Percentiles rank a stretch among this genome's conserved stretches.
Evolutionary conservation across 2,888 invertebrate species (phyloP).

Genomic region (Labia minor): DNA sequence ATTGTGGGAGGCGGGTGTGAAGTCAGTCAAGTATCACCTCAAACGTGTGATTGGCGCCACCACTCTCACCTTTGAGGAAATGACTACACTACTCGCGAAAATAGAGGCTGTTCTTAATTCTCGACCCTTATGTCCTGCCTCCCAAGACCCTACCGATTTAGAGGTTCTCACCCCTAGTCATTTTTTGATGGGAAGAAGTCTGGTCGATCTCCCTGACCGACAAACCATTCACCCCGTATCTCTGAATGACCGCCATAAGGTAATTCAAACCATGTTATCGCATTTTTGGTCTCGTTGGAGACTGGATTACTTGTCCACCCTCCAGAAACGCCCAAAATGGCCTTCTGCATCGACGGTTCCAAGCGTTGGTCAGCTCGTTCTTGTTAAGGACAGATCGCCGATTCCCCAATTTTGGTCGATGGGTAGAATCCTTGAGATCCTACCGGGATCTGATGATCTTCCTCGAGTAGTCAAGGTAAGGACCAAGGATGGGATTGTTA

Average conservation of each 20-base stretch:
- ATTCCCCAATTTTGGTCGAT: constrained; percentile 30
- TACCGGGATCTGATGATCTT: constrained; percentile 29
- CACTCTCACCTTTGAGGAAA: constrained; percentile 30
- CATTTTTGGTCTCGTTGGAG: constrained; percentile 27
- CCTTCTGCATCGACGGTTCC: constrained; percentile 20
- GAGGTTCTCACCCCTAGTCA: constrained; percentile 30
- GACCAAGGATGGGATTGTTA: constrained; percentile 24
- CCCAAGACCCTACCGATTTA: constrained; percentile 26
- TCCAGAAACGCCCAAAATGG: constrained; percentile 31
- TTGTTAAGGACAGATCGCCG: constrained; percentile 30
- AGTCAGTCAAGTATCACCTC: constrained; percentile 31
- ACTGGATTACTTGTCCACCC: constrained; percentile 28
- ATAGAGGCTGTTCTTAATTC: constrained; percentile 32
- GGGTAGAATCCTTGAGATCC: constrained; percentile 28
- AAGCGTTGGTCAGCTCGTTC: constrained; percentile 29
- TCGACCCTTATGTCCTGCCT: constrained; percentile 28
- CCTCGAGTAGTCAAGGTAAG: constrained; percentile 30
- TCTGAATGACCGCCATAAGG: constrained; percentile 23
- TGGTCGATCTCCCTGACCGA: constrained; percentile 25
- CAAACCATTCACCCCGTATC: constrained; percentile 21
- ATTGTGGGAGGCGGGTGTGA: constrained; percentile 33
- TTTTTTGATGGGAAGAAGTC: constrained; percentile 29
- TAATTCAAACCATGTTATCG: constrained; percentile 27
- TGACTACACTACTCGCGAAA: constrained; percentile 30
- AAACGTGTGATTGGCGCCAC: constrained; percentile 28